Evolutionary conservation across 1,140 invertebrate species (phyloP).

Genomic region (Chrysopa pallens): DNA sequence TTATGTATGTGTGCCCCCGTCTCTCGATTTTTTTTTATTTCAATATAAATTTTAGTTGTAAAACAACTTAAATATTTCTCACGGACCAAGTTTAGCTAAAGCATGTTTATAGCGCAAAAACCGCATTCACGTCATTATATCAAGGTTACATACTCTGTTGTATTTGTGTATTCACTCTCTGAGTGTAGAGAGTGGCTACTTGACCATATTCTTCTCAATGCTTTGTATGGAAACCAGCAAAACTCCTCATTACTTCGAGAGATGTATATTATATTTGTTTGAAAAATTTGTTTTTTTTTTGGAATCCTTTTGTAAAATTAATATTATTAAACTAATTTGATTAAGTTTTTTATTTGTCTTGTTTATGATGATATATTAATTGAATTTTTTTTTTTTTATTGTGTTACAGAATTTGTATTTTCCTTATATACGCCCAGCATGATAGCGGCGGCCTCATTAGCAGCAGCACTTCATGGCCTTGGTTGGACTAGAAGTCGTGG

Average conservation of each 20-base stretch:
- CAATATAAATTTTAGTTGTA: too few species aligned
- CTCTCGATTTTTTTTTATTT: too few species aligned
- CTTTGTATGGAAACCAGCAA: too few species aligned
- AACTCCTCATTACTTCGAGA: too few species aligned
- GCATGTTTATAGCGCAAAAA: neutral
- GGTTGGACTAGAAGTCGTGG: conserved; percentile 40
- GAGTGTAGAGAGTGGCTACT: too few species aligned
- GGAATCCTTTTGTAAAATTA: neutral
- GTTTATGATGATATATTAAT: neutral
- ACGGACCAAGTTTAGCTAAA: conserved; percentile 2
- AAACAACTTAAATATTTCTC: conserved; percentile 1
- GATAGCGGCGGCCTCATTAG: conserved; percentile 68
- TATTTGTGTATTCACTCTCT: too few species aligned
- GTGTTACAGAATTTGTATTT: conserved; percentile 70
- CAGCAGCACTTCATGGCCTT: conserved; percentile 59
- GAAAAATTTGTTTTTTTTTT: too few species aligned
- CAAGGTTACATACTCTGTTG: too few species aligned
- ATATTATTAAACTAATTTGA: neutral
- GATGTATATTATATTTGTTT: neutral
- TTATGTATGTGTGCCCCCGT: too few species aligned
- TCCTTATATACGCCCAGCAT: conserved; percentile 72
- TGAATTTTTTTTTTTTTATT: conserved; percentile 14
- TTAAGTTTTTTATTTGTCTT: too few species aligned
- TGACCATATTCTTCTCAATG: too few species aligned
- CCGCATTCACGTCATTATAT: too few species aligned